Base-by-base conservation (phyloP, 2,888 invertebrate genomes). In the Melikaiella ostensackeni region DNA sequence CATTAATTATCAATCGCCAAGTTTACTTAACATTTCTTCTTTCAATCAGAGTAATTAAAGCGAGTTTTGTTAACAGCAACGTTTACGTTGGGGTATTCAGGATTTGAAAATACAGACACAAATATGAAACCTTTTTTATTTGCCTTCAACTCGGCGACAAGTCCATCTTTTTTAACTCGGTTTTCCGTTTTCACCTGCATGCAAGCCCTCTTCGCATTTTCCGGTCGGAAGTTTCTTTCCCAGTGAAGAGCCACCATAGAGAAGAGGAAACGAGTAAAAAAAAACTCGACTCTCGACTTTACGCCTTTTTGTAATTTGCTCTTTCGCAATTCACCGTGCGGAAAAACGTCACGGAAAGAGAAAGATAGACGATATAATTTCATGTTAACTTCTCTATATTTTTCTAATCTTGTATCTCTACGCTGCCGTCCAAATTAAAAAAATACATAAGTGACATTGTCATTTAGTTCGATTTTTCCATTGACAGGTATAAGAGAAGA, bases 171-270 rank as follows among this genome's bases (percentile, higher is more conserved):
- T 75, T 75, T 35, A 42, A 38, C 35, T 16, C 38, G 30, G 21
- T 75, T 75, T 75, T 11, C 46, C 30, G 62, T 59, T 74, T 74
- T 35, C 57, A 76, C 57, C 38, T 76, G 57, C 76, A 76, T 70
- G 30, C 38, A 35, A 66, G 38, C 61, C 62, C 59, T 50, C 74
- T 74, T 64, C 70, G 38, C 62, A 66, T 76, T 79, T 78, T 80
- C 76, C 75, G 76, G 75, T 74, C 78, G 77, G 76, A 77, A 80
- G 77, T 80, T 80, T 78, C 74, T 77, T 78, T 64, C 24, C 42
- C 74, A 50, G 64, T 55, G 57, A 57, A 38, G 30, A 76, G 38
- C 63, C 66, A 59, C 57, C 24, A 46, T 38, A 24, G 42, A 64
- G 16, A 42, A 38, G 66, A 76, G 63, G 62, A 74, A 77, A 63